A percentile compares a stretch with the other conserved stretches of the same genome.
These are phyloP conservation scores for Melipona quadrifasciata DNA, from an alignment of 1,140 invertebrate species.

Conservation along the genomic window DNA sequence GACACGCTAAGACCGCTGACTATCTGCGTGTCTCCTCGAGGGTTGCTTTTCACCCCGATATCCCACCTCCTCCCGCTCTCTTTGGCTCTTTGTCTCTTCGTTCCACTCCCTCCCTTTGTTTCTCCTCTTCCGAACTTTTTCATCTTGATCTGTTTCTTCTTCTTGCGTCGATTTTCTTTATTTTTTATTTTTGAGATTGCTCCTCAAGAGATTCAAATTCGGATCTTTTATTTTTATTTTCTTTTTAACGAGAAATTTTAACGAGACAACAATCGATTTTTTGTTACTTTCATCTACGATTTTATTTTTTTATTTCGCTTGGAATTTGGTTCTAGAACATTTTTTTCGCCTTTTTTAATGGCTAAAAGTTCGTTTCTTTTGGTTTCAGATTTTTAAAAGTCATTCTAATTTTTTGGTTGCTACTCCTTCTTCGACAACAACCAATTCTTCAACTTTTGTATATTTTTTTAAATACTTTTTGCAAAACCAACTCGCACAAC, in stretches of 20 bases:
- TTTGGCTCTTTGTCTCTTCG: not conserved
- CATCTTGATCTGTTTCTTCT: not conserved
- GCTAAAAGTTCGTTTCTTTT: too few species aligned
- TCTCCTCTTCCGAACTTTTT: not conserved
- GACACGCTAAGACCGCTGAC: slow-evolving; percentile 79
- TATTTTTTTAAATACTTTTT: not conserved
- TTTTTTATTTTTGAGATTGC: not conserved
- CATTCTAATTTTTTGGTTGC: too few species aligned
- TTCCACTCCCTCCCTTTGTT: not conserved
- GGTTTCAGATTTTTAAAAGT: too few species aligned
- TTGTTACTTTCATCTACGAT: not conserved
- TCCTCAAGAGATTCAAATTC: not conserved
- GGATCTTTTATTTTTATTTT: too few species aligned
- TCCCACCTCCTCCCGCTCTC: slow-evolving; percentile 32
- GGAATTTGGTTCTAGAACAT: too few species aligned
- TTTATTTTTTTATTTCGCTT: too few species aligned
- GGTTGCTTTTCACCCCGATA: slow-evolving; percentile 55
- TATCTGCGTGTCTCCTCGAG: slow-evolving; percentile 67
- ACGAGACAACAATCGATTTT: too few species aligned
- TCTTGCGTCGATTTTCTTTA: too few species aligned
- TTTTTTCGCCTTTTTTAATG: too few species aligned
- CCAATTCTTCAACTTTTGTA: not conserved
- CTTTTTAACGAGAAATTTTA: too few species aligned
- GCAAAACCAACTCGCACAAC: too few species aligned
- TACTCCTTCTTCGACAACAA: too few species aligned